Evolutionary conservation across 2,113 vertebrate genomes (phyloP).

Genomic region (Hystrix brachyura): DNA sequence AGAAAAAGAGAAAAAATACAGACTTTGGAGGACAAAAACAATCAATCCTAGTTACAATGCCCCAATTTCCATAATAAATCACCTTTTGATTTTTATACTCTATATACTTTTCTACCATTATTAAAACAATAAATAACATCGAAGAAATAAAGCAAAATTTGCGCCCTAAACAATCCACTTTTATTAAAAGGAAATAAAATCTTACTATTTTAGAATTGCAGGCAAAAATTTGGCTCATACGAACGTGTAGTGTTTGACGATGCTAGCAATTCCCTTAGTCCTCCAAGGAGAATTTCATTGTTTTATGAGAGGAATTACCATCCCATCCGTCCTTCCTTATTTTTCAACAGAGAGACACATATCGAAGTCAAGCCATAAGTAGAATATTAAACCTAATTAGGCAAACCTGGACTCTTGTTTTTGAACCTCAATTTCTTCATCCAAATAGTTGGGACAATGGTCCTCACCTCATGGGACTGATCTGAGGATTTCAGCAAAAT

Average conservation of each 20-base stretch:
- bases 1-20: background rate
- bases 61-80: constrained; percentile 64
- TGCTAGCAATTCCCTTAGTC: background rate
- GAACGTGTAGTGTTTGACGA: background rate
- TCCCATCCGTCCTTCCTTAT: background rate
- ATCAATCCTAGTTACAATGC: constrained; percentile 36
- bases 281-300: background rate
- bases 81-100: constrained; percentile 63
- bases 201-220: constrained; percentile 38
- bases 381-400: background rate
- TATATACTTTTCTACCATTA: constrained; percentile 61
- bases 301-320: constrained; percentile 19
- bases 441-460: background rate
- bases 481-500: background rate
- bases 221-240: background rate
- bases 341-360: background rate
- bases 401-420: background rate
- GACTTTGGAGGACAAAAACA: background rate
- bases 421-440: constrained; percentile 1
- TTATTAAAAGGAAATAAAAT: constrained; percentile 54
- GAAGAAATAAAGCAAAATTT: constrained; percentile 35
- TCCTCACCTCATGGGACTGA: background rate
- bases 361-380: background rate
- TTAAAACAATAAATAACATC: constrained; percentile 76
- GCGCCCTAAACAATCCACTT: background rate